Evolutionary conservation across 2,888 invertebrate species (phyloP), one percentile per base, ranked within the genome.

Genomic region (Sinodicranocentrus sp.): DNA sequence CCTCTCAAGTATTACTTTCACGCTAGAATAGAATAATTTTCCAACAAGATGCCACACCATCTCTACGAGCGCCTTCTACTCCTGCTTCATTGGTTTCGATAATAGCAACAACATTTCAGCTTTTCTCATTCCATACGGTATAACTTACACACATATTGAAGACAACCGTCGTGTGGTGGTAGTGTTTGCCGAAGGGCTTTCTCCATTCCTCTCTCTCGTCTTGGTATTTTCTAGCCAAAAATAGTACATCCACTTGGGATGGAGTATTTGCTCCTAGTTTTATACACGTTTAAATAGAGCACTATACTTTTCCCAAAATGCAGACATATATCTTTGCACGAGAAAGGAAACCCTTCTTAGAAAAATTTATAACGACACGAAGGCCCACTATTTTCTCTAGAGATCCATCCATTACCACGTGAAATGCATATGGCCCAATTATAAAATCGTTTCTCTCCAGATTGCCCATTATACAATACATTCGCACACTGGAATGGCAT

Each of bases 381-480:
- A 10, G 54, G 48, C 48, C 13, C 48, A 44, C 44, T 21, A 21
- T 33, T 68, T 70, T 78, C 78, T 78, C 78, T 61, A 23, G 78
- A 78, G 78, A 78, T 68, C 43, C 67, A 78, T 78, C 59, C 70
- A 78, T 78, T 78, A 67, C 78, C 78, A 70, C 70, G 68, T 70
- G 78, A 78, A 78, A 78, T 78, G 70, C 78, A 78, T 78, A 78
- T 70, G 70, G 78, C 68, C 78, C 78, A 78, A 78, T 78, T 78
- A 78, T 78, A 78, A 78, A 78, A 78, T 61, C 78, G 61, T 78
- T 78, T 61, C 28, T 59, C 48, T 70, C 78, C 33, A 61, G 26
- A 68, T 78, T 19, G 61, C 78, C 78, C 61, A 78, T 68, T 59
- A 78, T 70, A 65, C 67, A 78, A 75, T 59, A 44, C 70, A 70